Evolutionary conservation across 2,888 invertebrate genomes (phyloP), one percentile per base, ranked within the genome.

Genomic region (Chloroclysta siterata): DNA sequence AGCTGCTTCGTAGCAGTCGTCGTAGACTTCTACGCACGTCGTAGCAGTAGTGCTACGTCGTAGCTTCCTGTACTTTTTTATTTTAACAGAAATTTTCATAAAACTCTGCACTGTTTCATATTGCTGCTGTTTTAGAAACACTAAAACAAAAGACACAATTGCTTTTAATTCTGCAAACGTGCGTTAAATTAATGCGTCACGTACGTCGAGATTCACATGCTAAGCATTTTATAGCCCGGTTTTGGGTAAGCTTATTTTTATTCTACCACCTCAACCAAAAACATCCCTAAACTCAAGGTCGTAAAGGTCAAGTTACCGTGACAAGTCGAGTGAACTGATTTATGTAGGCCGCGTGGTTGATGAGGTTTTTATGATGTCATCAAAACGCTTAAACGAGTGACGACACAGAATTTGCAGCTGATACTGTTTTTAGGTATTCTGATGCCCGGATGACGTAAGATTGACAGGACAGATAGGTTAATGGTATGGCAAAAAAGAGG

Each of bases 351-450:
- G 79, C 74, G 73, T 74, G 77, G 76, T 82, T 84, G 85, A 84
- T 87, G 75, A 75, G 77, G 59, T 71, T 72, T 85, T 87, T 85
- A 87, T 85, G 84, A 86, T 82, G 83, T 85, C 86, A 85, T 87
- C 83, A 85, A 85, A 85, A 72, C 79, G 82, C 78, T 85, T 83
- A 81, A 82, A 80, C 80, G 67, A 69, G 70, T 77, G 77, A 77
- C 79, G 81, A 80, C 79, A 78, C 75, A 65, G 68, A 58, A 67
- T 70, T 67, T 56, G 55, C 59, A 62, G 65, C 61, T 61, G 68
- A 69, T 67, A 68, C 68, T 71, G 69, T 71, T 65, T 68, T 61
- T 66, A 65, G 65, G 67, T 69, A 54, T 69, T 68, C 65, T 62
- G 53, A 48, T 47, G 57, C 47, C 55, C 15, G 58, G 46, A 42